These are phyloP conservation scores for Drosophila infuscata DNA, from an alignment of 2,888 invertebrate species.

Conservation along the genomic window DNA sequence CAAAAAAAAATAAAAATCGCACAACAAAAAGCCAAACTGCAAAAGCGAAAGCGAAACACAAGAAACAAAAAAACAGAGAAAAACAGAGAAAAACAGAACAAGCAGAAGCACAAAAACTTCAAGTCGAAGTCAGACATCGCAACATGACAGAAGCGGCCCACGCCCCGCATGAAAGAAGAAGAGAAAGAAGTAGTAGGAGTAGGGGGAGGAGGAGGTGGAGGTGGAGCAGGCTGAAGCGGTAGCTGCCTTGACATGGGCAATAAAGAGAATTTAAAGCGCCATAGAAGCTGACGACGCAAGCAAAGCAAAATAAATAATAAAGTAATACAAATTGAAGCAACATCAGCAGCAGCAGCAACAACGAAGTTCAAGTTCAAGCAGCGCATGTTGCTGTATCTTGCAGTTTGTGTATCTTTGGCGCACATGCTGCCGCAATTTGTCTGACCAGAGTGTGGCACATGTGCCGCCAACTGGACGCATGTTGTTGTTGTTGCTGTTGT, in stretches of 20 bases:
- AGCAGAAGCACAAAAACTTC: conserved; percentile 31
- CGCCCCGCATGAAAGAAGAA: conserved; percentile 15
- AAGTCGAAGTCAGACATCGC: conserved; percentile 36
- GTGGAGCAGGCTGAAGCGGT: conserved; percentile 6
- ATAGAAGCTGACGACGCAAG: conserved; percentile 53
- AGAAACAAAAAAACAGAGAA: neutral
- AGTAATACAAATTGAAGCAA: conserved; percentile 65
- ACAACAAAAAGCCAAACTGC: conserved; percentile 42
- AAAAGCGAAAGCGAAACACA: conserved; percentile 54
- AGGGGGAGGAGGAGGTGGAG: neutral
- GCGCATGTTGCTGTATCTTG: conserved; percentile 58
- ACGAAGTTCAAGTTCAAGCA: conserved; percentile 76
- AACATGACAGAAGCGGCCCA: conserved; percentile 49
- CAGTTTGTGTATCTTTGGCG: conserved; percentile 55
- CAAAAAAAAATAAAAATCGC: conserved; percentile 34
- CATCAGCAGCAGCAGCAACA: conserved; percentile 23
- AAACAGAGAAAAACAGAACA: neutral
- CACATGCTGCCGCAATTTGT: conserved; percentile 59
- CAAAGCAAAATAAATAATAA: conserved; percentile 69
- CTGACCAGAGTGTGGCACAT: conserved; percentile 55
- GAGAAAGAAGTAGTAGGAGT: neutral
- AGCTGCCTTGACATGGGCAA: conserved; percentile 74
- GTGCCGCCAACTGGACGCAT: conserved; percentile 72
- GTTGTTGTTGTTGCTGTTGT: conserved; percentile 4
- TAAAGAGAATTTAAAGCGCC: conserved; percentile 75